Evolutionary conservation across 2,797 vertebrate genomes (phyloP).

Genomic region (Naso thynnoides): DNA sequence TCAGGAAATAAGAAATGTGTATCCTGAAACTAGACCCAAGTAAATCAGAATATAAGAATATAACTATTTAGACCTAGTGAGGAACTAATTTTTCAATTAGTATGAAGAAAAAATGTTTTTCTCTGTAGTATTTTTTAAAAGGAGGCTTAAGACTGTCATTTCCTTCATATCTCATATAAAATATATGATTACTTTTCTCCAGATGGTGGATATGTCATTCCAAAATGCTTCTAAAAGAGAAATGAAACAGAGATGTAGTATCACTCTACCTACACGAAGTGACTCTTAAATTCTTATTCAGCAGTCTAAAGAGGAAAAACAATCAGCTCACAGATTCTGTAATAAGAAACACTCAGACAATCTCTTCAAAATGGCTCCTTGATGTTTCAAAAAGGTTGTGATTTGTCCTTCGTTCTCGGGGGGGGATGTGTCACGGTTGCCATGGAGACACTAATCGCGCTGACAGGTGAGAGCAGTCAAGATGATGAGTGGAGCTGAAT

Average conservation of each 20-base stretch:
- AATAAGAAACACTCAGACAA: background rate
- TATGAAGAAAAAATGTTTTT: no score
- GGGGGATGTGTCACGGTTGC: conserved; percentile 42
- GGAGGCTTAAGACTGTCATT: no score
- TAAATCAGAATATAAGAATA: no score
- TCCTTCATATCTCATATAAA: no score
- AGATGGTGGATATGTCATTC: background rate
- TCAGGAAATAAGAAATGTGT: no score
- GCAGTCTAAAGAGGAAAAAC: background rate
- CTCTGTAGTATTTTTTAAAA: no score
- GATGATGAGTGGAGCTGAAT: conserved; percentile 1
- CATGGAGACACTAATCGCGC: conserved; percentile 53
- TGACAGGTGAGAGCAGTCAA: conserved; percentile 59
- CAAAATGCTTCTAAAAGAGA: background rate
- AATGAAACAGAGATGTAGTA: background rate
- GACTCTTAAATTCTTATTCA: background rate
- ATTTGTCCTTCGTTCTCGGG: conserved; percentile 21
- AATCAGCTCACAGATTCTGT: background rate
- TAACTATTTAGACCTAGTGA: no score
- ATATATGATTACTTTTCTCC: background rate
- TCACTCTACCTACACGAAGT: background rate
- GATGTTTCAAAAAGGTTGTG: conserved; percentile 13
- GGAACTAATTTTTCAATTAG: no score
- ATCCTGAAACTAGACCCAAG: no score
- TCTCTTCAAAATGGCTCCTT: conserved; percentile 19